Evolutionary conservation across 2,797 vertebrate species (phyloP), one percentile per base, ranked within the genome.

Genomic region (Petrocephalus sullivani): DNA sequence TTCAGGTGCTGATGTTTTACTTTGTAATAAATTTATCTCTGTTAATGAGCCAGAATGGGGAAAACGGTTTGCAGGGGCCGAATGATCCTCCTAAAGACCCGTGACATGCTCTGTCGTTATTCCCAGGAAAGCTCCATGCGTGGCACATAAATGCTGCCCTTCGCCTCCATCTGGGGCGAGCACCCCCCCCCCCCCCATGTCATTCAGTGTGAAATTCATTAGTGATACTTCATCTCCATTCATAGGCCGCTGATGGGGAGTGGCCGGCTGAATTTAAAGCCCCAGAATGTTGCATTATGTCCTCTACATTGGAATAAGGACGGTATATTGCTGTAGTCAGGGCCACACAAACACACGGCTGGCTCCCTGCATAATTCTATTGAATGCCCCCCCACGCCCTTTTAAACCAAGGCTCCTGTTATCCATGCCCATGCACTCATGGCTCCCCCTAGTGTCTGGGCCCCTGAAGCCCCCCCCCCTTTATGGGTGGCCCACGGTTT

Each of bases 21-120:
- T 57, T 57, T 61, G 54, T 64, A 87, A 89, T 89, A 54, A 87
- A 57, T 87, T 82, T 60, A 87, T 58, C 16, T 82, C 67, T 51
- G 51, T 60, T 87, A 89, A 87, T 64, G 88, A 82, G 67, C 56
- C 67, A 19, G 56, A 53, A 49, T 61, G 21, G 56, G 1, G 4
- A 8, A 85, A 56, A 86, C 3, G 6, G 28, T 2, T 41, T 75
- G 28, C 28, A 75, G 67, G 14, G 58, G 1, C 46, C 7, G 64
- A 21, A 78, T 75, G 78, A 78, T 56, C 64, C 64, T 87, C 49
- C 19, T 33, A 78, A 56, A 87, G 4, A 60, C 9, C 54, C 37
- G 41, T 87, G 46, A 87, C 37, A 0, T 6, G 4, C 71, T 67
- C 23, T 8, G 21, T 46, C 60, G 56, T 87, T 21, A 53, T 87